Evolutionary conservation across 2,888 invertebrate species (phyloP).

Genomic region (Bombylius major): DNA sequence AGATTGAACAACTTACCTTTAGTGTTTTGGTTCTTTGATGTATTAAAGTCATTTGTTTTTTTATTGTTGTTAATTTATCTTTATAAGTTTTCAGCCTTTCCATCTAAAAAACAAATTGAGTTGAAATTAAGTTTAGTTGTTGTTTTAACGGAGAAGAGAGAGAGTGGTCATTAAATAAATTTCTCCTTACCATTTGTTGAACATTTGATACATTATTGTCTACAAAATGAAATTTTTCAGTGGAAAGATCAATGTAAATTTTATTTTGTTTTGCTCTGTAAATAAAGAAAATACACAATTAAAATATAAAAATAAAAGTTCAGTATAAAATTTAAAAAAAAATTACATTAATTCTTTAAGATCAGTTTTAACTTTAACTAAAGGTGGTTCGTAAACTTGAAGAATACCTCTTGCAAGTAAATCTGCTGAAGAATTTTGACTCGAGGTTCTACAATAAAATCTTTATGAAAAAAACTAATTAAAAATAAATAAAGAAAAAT

Average conservation of each 20-base stretch:
- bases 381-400: conserved; percentile 27
- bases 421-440: background rate
- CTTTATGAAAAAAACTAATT: no score
- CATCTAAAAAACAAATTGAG: conserved; percentile 22
- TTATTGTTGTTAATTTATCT: conserved; percentile 30
- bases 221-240: conserved; percentile 30
- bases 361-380: conserved; percentile 24
- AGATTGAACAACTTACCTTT: conserved; percentile 22
- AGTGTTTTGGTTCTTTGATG: conserved; percentile 31
- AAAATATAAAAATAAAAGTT: background rate
- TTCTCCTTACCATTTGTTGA: conserved; percentile 27
- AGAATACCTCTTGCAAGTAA: conserved; percentile 26
- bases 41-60: conserved; percentile 32
- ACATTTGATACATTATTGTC: conserved; percentile 26
- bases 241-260: conserved; percentile 31
- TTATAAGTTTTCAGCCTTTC: conserved; percentile 28
- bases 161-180: background rate
- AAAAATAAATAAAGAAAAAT: no score
- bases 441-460: no score
- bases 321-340: background rate
- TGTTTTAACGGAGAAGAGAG: no score
- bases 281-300: background rate
- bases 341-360: conserved; percentile 30
- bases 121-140: no score
- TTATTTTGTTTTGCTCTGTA: conserved; percentile 31